A percentile compares a stretch with the other conserved stretches of the same genome.
phyloP scores from a whole-genome alignment of 1,140 invertebrate species.

The Phymastichus coffea region DNA sequence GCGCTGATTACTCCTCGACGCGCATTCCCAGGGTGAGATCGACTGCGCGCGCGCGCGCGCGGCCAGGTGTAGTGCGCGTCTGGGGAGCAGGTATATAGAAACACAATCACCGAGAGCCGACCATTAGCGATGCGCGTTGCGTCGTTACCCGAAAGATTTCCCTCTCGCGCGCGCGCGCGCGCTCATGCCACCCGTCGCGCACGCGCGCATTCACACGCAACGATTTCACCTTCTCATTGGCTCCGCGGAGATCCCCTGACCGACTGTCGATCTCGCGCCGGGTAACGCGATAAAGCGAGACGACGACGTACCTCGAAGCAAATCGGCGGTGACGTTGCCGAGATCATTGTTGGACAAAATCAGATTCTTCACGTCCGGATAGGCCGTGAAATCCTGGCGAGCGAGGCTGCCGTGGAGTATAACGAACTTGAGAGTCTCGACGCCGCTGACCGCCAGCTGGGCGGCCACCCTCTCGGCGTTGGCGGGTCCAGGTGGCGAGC shows the following conservation, averaged over 20 bases:
- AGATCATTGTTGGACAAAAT: conserved; percentile 11
- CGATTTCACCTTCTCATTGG: too few species aligned
- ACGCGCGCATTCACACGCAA: too few species aligned
- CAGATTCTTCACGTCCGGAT: conserved; percentile 7
- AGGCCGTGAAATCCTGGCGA: conserved; percentile 6
- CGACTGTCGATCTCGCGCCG: too few species aligned
- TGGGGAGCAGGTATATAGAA: not conserved
- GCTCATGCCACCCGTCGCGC: too few species aligned
- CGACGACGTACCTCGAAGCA: too few species aligned
- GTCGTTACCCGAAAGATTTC: too few species aligned
- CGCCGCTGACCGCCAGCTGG: not conserved
- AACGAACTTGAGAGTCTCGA: not conserved
- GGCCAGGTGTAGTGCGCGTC: not conserved
- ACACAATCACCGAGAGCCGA: too few species aligned
- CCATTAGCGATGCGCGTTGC: too few species aligned
- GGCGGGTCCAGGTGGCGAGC: not conserved
- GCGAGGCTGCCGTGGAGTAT: not conserved
- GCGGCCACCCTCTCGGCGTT: conserved; percentile 1
- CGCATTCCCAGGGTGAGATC: too few species aligned
- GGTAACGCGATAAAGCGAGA: too few species aligned
- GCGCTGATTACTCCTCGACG: not conserved
- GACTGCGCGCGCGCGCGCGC: not conserved
- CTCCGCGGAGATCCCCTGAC: too few species aligned
- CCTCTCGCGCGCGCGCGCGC: too few species aligned
- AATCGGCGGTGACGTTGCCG: not conserved